A percentile compares a stretch with the other conserved stretches of the same genome.
These are phyloP conservation scores for Gonioctena quinquepunctata DNA, from an alignment of 1,140 invertebrate genomes.

Conservation along the genomic window DNA sequence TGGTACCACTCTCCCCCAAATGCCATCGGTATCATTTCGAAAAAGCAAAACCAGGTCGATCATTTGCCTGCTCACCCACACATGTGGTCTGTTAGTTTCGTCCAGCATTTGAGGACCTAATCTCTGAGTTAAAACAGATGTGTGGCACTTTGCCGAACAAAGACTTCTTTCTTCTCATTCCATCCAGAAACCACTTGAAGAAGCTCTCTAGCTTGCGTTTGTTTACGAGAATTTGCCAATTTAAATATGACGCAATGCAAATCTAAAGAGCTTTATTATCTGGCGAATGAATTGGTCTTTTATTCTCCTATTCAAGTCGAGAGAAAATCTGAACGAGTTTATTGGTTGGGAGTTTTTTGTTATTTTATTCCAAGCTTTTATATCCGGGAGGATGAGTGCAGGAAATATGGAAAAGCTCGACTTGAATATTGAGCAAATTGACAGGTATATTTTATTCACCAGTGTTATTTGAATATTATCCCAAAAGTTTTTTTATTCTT, in stretches of 20 bases:
- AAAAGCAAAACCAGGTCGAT: conserved; percentile 29
- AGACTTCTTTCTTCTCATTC: conserved; percentile 27
- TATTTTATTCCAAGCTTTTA: conserved; percentile 1
- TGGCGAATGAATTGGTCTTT: conserved; percentile 5
- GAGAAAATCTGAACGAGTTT: conserved; percentile 3
- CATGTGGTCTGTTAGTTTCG: conserved; percentile 31
- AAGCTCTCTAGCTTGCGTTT: not conserved
- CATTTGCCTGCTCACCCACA: conserved; percentile 35
- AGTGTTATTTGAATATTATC: not conserved
- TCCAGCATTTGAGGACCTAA: conserved; percentile 32
- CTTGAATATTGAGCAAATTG: not conserved
- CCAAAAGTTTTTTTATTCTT: too few species aligned
- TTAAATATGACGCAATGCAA: conserved; percentile 14
- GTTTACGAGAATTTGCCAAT: conserved; percentile 10
- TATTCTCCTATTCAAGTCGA: not conserved
- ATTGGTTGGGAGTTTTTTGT: not conserved
- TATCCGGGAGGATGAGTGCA: not conserved
- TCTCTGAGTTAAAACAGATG: conserved; percentile 38
- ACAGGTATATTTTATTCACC: not conserved
- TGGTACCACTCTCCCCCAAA: conserved; percentile 5
- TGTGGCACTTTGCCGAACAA: conserved; percentile 38
- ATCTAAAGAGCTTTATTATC: conserved; percentile 1
- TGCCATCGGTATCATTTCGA: conserved; percentile 3
- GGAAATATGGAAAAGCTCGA: not conserved
- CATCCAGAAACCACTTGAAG: not conserved